Evolutionary conservation across 2,113 vertebrate genomes (phyloP), one percentile per base, ranked within the genome.

Genomic region (Salvelinus sp.): DNA sequence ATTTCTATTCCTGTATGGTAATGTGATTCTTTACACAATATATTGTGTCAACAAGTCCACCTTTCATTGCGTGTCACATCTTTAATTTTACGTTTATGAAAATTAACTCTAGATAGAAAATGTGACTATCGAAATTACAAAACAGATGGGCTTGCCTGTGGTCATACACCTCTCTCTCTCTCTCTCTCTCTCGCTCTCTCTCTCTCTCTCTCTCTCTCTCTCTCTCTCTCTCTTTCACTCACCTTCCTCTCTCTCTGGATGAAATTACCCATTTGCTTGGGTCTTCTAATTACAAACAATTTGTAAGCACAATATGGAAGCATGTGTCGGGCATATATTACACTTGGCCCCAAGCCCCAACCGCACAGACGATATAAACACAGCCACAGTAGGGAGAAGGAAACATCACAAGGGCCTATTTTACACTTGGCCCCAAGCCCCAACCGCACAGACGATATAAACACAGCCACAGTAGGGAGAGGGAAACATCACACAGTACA

Each of bases 201-300:
- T 44, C 14, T 72, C 13, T 20, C 25, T 20, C 44, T 12, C 18
- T 22, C 48, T 50, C 48, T 50, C 62, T 23, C 25, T 2, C 83
- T 44, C 67, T 69, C 69, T 22, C 14, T 72, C 13, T 28, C 25
- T 20, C 44, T 13, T 9, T 22, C 28, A 0, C n/a, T 44, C 47
- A 1, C 10, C 48, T 58, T 72, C 14, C 50, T 54, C 50, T 54
- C 63, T 25, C 13, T 3, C 83, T 44, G 78, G 75, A 88, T 85
- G 82, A 83, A 84, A 84, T 77, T 77, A 58, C 50, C 85, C 86
- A 86, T 88, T 84, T 88, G 85, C 82, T 88, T 85, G 75, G 81
- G 80, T 86, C 78, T 84, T 74, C 71, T 83, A 91, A 86, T 86
- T 84, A 79, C 74, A 68, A 79, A 79, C 84, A 83, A 81, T 82